A percentile compares a stretch with the other conserved stretches of the same genome.
phyloP scores from a whole-genome alignment of 2,888 invertebrate species.

The Opisthograptis luteolata region DNA sequence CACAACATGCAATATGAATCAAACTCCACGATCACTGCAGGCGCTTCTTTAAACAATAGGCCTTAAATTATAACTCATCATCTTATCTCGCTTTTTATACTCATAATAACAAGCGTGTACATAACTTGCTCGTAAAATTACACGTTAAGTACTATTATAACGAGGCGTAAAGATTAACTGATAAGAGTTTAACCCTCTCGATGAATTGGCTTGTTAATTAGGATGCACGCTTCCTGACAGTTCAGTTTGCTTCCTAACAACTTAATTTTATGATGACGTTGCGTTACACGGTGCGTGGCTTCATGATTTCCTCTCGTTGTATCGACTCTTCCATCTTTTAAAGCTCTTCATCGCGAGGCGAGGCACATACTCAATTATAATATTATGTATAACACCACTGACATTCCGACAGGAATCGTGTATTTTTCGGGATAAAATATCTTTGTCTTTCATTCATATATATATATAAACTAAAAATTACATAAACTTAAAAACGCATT shows the following conservation, averaged over 20 bases:
- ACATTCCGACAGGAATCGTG: too few species aligned
- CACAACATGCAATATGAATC: neutral
- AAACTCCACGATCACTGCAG: conserved; percentile 33
- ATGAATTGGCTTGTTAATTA: conserved; percentile 14
- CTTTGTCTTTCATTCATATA: too few species aligned
- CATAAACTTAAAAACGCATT: too few species aligned
- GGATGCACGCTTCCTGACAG: conserved; percentile 3
- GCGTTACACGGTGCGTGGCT: too few species aligned
- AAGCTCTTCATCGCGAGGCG: too few species aligned
- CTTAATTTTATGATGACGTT: neutral
- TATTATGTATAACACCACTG: too few species aligned
- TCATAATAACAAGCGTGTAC: conserved; percentile 7
- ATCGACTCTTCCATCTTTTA: too few species aligned
- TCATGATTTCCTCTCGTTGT: too few species aligned
- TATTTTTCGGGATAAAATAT: too few species aligned
- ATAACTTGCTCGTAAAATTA: neutral
- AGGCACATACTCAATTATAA: too few species aligned
- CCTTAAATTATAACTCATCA: conserved; percentile 25
- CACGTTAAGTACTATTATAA: conserved; percentile 18
- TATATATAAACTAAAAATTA: too few species aligned
- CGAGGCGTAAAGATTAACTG: conserved; percentile 20
- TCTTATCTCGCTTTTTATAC: conserved; percentile 17
- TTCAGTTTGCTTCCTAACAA: neutral
- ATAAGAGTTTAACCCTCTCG: conserved; percentile 13
- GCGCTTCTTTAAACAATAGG: conserved; percentile 32